Evolutionary conservation across 1,140 invertebrate species (phyloP), one percentile per base, ranked within the genome.

Genomic region (Drosophila littoralis): DNA sequence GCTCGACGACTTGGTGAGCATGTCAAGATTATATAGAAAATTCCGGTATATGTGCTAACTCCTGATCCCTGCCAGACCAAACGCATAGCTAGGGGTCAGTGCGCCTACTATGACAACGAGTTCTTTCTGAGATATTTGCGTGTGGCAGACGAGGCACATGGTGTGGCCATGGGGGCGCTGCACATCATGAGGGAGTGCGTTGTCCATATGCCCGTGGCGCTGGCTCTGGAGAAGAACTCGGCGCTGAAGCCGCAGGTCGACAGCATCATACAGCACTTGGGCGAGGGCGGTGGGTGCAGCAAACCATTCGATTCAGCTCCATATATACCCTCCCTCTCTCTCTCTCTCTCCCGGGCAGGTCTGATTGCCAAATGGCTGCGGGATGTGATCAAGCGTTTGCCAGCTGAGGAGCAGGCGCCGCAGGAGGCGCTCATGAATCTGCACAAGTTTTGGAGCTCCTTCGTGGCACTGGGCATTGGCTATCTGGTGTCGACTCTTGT

Each of bases 111-210:
- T 79, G 96, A 97, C 80, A 97, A 96, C 89, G 93, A 94, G n/a
- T 94, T 96, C 88, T 95, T 94, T 77, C 88, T 97, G 10, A 94
- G 95, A 65, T 93, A 95, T 77, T 90, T 95, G 1, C 93, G 94
- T 36, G 94, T 95, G 1, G 94, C 93, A 59, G 91, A 93, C 9
- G 94, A 95, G 79, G 91, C 93, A 42, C 70, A 92, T 9, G 91
- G 93, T 38, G 81, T 76, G 10, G 79, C 89, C 0, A 94, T 95
- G 48, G 92, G 94, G 67, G 94, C 94, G 81, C 91, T 97, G 12
- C 96, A 97, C 74, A 96, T 97, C 15, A 97, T 97, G 96, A 92
- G 93, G 35, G 95, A 96, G 66, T 97, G 96, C 92, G 94, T 96
- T 2, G 95, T 97, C 17, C 94, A 96, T 67, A 96, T 97, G 94